Evolutionary conservation across 2,888 invertebrate species (phyloP).

Genomic region (Esperia sulphurella): DNA sequence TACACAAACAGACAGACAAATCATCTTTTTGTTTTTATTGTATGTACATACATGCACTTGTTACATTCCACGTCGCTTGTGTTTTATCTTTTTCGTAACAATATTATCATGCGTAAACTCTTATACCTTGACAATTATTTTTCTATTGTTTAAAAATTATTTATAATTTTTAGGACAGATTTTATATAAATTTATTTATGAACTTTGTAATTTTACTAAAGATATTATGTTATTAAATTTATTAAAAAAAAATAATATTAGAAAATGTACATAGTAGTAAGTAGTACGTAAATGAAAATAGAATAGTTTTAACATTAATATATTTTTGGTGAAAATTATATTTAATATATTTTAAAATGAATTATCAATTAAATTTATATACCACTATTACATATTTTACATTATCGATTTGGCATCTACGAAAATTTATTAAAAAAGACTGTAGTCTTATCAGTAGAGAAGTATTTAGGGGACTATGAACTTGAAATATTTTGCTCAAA

Average conservation of each 20-base stretch:
- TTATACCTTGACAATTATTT: background rate
- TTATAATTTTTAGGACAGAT: constrained; percentile 2
- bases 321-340: background rate
- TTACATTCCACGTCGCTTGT: constrained; percentile 11
- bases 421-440: background rate
- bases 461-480: constrained; percentile 9
- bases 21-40: no score
- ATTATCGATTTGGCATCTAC: background rate
- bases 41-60: no score
- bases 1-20: no score
- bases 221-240: no score
- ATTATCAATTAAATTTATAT: background rate
- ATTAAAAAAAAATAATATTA: no score
- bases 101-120: background rate
- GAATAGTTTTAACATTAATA: no score
- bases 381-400: background rate
- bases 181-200: background rate
- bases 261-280: no score
- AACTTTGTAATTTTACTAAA: background rate
- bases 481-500: constrained; percentile 20
- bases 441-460: constrained; percentile 1
- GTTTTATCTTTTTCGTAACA: background rate
- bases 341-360: background rate
- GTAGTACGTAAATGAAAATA: no score
- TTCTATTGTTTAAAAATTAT: background rate